These are phyloP conservation scores for Clamator glandarius DNA, from an alignment of 2,797 vertebrate genomes.

Conservation along the genomic window DNA sequence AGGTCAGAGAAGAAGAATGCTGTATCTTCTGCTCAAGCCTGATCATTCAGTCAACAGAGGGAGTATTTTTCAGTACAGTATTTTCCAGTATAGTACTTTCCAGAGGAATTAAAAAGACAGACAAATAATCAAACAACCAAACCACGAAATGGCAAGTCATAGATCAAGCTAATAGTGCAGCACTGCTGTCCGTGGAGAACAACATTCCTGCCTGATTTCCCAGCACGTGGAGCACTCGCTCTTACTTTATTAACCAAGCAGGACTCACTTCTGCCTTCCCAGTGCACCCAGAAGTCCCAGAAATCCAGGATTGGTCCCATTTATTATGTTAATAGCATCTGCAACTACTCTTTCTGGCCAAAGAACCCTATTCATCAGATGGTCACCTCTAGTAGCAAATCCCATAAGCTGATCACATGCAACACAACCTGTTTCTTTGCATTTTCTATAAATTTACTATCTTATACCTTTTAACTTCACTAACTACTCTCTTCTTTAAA, in stretches of 20 bases:
- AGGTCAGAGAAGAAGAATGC: constrained; percentile 44
- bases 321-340: neutral
- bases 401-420: neutral
- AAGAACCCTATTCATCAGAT: neutral
- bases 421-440: neutral
- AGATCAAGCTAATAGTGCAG: constrained; percentile 31
- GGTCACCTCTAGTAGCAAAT: constrained; percentile 22
- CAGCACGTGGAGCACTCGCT: neutral
- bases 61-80: neutral
- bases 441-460: constrained; percentile 1
- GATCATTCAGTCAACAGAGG: constrained; percentile 14
- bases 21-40: neutral
- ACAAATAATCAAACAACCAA: constrained; percentile 49
- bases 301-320: neutral
- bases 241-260: constrained; percentile 26
- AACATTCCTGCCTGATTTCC: neutral
- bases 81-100: constrained; percentile 38
- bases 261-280: neutral
- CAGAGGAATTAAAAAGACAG: constrained; percentile 32
- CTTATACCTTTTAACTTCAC: neutral
- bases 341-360: neutral
- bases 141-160: constrained; percentile 5
- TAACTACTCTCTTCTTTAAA: neutral
- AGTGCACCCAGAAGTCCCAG: neutral
- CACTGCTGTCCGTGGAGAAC: neutral